Percentiles rank a stretch among this genome's conserved stretches.
These are phyloP conservation scores for Halocynthia aurantium DNA, from an alignment of 23 tunicate genomes.

Conservation along the genomic window DNA sequence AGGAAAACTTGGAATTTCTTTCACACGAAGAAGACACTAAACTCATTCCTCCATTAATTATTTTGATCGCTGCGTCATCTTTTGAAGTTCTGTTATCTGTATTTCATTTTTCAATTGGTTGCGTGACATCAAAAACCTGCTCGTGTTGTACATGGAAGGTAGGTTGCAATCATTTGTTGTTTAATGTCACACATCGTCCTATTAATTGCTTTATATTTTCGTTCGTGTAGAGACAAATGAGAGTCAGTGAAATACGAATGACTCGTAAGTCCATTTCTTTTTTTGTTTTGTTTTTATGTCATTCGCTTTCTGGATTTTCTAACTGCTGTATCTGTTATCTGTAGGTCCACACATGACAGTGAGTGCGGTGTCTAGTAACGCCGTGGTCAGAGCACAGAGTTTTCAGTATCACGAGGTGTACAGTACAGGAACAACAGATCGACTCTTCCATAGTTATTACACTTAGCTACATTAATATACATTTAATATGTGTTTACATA, in stretches of 20 bases:
- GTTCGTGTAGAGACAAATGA: conserved; percentile 5
- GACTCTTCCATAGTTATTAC: too few relatives aligned
- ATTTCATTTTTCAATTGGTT: conserved; percentile 1
- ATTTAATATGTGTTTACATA: too few relatives aligned
- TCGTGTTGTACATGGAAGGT: conserved; percentile 19
- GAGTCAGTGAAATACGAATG: conserved; percentile 21
- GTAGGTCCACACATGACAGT: conserved; percentile 14
- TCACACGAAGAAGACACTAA: conserved; percentile 21
- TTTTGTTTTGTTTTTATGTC: background rate
- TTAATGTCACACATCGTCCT: background rate
- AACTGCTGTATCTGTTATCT: background rate
- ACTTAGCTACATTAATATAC: too few relatives aligned
- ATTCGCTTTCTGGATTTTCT: background rate
- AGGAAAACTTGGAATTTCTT: too few relatives aligned
- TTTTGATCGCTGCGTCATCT: conserved; percentile 16
- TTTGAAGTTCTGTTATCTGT: conserved; percentile 7
- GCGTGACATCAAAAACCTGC: background rate
- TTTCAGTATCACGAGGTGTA: conserved; percentile 22
- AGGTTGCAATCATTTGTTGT: background rate
- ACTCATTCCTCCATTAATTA: conserved; percentile 23
- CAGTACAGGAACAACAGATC: conserved; percentile 8
- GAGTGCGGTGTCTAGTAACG: conserved; percentile 2
- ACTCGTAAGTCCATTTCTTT: conserved; percentile 3
- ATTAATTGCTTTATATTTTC: background rate
- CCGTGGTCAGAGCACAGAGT: conserved; percentile 19